Base-by-base conservation (phyloP, 1,140 invertebrate species). In the Aphaenogaster rudis region DNA sequence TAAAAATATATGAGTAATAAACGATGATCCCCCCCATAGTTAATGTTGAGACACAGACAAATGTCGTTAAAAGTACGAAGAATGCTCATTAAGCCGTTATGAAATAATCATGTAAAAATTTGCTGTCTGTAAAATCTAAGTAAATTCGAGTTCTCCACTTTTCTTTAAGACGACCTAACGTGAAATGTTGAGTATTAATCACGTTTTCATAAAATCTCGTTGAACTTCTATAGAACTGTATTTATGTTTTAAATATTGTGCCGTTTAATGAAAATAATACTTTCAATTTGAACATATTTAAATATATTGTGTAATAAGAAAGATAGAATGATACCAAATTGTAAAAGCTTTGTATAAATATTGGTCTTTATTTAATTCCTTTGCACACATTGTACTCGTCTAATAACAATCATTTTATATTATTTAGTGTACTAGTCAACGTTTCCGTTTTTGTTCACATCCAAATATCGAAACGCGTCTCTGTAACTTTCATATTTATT, bases 361-460 rank as follows among this genome's bases (percentile, higher is more conserved):
- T 91, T 76, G 63, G 59, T 66, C n/a, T 81, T 87, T 92, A 92
- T 92, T 92, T 92, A 90, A 88, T 69, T 82, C 17, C 21, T 72
- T 8, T 71, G 52, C 64, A 21, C 21, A 21, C 21, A 21, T 87
- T 88, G 45, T 79, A 84, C 15, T 80, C 67, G 36, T 85, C 64
- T 91, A 86, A 88, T 90, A 84, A 85, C 67, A 63, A 84, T 88
- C 82, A 88, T 81, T 87, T 28, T 88, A 85, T 92, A 86, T 91
- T 42, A 52, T 84, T 85, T 91, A 89, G 64, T 87, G n/a, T 88
- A 89, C 88, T 91, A 92, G 86, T 92, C 88, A 92, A 88, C 54
- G 36, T 82, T 81, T 89, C 8, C 6, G 59, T 90, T 82, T 90
- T 82, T 63, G 36, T 77, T 52, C 48, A 64, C 15, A 78, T 86